Base-by-base conservation (phyloP, 2,113 vertebrate species). In the Anarrhichthys ocellatus region DNA sequence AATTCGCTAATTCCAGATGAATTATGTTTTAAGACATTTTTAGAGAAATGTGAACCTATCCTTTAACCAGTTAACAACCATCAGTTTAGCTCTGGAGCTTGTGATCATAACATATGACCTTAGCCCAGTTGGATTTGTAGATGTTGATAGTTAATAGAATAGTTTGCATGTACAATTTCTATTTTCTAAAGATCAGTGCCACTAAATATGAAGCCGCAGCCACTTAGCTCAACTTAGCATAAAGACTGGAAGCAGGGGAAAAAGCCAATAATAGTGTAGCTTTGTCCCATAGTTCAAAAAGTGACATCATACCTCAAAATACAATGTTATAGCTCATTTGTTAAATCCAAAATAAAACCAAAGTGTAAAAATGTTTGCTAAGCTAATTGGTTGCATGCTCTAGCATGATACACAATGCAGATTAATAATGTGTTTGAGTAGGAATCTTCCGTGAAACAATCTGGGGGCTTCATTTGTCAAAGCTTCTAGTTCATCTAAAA, bases 401-500 rank as follows among this genome's bases (percentile, higher is more conserved):
- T 17, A 27, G 29, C 27, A 24, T 69, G 70, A 48, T 64, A 18
- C n/a, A 73, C 38, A 58, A 56, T 34, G 46, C 15, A 13, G 62
- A 58, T 69, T 27, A 29, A 15, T 48, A 9, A 56, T 24, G 56
- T 70, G 44, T 74, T 69, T 65, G 9, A 59, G 11, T 36, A 50
- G 32, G 29, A 32, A 8, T 42, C 27, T 70, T 36, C 22, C n/a
- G 34, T 48, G 54, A 76, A 62, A 62, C 18, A 0, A 78, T 82
- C 63, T 71, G 59, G 63, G 62, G 62, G 62, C 44, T 71, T 82
- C 13, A 63, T 52, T 78, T 54, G 20, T 69, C 63, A 58, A 36
- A 46, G 27, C 40, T 67, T 36, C 22, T 11, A 67, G 38, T 20
- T 58, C 40, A 11, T 74, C 7, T 48, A 22, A 56, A 34, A 64